Percentiles rank a stretch among this genome's conserved stretches.
Evolutionary conservation across 1,140 invertebrate species (phyloP).

Genomic region (Hylaeus volcanicus): DNA sequence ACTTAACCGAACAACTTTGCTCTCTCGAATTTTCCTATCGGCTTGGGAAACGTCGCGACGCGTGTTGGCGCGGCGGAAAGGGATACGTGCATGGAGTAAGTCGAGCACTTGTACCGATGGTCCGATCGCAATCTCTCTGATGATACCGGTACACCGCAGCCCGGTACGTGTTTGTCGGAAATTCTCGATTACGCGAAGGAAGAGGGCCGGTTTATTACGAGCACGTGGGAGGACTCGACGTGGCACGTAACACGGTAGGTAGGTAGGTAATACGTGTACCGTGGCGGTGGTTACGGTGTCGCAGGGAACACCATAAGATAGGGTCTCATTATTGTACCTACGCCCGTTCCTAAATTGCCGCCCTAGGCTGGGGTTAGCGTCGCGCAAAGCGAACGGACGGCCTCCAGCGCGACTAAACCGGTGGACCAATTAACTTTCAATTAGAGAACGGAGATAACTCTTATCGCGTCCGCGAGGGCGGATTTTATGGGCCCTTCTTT

Average conservation of each 20-base stretch:
- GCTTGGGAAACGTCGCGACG: not conserved
- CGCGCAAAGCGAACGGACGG: conserved; percentile 46
- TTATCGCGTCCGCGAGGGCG: conserved; percentile 75
- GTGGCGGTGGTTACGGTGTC: conserved; percentile 20
- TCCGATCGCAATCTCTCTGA: conserved; percentile 65
- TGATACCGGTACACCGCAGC: conserved; percentile 40
- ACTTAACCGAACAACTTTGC: no score
- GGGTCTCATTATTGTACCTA: conserved; percentile 75
- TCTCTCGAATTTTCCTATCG: conserved; percentile 27
- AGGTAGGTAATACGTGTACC: conserved; percentile 61
- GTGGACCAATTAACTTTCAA: conserved; percentile 80
- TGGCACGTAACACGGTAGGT: conserved; percentile 53
- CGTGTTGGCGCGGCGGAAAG: not conserved
- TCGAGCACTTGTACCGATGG: conserved; percentile 51
- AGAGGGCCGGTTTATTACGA: conserved; percentile 70
- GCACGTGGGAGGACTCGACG: conserved; percentile 66
- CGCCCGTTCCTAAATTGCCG: conserved; percentile 72
- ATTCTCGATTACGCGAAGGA: conserved; percentile 64
- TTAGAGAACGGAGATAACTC: conserved; percentile 77
- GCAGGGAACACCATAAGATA: conserved; percentile 68
- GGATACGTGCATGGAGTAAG: conserved; percentile 49
- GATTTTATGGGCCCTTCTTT: conserved; percentile 73
- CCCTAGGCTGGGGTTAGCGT: conserved; percentile 66
- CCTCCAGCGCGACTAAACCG: conserved; percentile 67
- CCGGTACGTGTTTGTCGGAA: conserved; percentile 65